These are phyloP conservation scores for Heteromormyrus szaboi DNA, from an alignment of 2,797 vertebrate species.

Conservation along the genomic window DNA sequence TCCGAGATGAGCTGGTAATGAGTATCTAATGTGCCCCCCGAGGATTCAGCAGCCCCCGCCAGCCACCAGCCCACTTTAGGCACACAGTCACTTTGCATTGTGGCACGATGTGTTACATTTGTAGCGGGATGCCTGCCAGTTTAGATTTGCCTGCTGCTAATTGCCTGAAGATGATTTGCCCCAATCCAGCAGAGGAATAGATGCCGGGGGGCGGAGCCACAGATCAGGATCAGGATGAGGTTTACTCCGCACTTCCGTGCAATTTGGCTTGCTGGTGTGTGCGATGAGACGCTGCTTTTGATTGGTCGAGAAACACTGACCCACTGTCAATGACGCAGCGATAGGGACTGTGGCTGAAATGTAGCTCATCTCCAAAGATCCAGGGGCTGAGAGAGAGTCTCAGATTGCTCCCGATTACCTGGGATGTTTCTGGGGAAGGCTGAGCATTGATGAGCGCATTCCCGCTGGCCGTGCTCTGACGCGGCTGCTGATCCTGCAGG, in stretches of 20 bases:
- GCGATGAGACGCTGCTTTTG: background rate
- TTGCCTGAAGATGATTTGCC: background rate
- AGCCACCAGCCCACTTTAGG: background rate
- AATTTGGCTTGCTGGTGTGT: background rate
- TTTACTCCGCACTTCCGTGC: background rate
- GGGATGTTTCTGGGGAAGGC: background rate
- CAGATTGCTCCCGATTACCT: background rate
- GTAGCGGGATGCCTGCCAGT: background rate
- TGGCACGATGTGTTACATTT: background rate
- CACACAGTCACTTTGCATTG: background rate
- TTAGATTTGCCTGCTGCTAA: background rate
- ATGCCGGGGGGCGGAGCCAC: background rate
- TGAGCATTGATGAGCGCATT: background rate
- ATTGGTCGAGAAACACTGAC: background rate
- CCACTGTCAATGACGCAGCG: background rate
- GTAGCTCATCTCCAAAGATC: background rate
- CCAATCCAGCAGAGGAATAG: background rate
- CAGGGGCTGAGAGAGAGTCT: background rate
- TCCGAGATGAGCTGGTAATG: background rate
- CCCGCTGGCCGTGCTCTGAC: conserved; percentile 20
- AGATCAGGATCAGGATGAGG: background rate
- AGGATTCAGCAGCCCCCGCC: background rate
- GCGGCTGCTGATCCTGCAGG: conserved; percentile 50
- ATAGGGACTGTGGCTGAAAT: background rate
- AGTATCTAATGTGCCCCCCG: background rate